Evolutionary conservation across 2,113 vertebrate species (phyloP), one percentile per base, ranked within the genome.

Genomic region (Trichomycterus rosablanca): DNA sequence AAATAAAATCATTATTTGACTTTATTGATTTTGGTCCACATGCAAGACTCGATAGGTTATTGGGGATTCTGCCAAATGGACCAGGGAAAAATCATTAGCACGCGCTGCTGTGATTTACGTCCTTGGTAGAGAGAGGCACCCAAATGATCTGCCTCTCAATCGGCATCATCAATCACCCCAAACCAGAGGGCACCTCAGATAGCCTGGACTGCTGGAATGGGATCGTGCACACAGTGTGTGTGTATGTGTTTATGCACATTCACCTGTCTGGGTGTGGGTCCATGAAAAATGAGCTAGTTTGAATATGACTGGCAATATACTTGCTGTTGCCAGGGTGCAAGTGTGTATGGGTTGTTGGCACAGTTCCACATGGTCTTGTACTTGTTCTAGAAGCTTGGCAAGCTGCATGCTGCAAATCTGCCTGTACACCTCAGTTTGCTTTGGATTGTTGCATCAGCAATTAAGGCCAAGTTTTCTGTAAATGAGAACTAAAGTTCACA

Each of bases 101-200:
- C 52, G 60, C 75, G 81, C 80, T 84, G 82, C 83, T 86, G 82
- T 88, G 86, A 88, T 88, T 87, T 87, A 87, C 86, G 78, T 86
- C 76, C 79, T 83, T 77, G 77, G 80, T 83, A 83, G 84, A 84
- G 68, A 79, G 84, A 81, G 84, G 79, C 86, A 84, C 83, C 85
- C 83, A 85, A 86, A 86, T 87, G 83, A 88, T 87, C 80, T 84
- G 81, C 82, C 77, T 85, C 69, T 55, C 79, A 74, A 75, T 81
- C 80, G 76, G 71, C 74, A 56, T 84, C 86, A 88, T 88, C 85
- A 84, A 88, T 88, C 86, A 88, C 69, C 69, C 63, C 66, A 81
- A 86, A 85, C 85, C 82, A 87, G 85, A 81, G 83, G 84, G 85
- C 80, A 84, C 74, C 74, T 75, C 76, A 37, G 76, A 76, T 77